A percentile compares a stretch with the other conserved stretches of the same genome.
Conservation (phyloP, 2,797 vertebrate species). For the Malacoctenus gilli region DNA sequence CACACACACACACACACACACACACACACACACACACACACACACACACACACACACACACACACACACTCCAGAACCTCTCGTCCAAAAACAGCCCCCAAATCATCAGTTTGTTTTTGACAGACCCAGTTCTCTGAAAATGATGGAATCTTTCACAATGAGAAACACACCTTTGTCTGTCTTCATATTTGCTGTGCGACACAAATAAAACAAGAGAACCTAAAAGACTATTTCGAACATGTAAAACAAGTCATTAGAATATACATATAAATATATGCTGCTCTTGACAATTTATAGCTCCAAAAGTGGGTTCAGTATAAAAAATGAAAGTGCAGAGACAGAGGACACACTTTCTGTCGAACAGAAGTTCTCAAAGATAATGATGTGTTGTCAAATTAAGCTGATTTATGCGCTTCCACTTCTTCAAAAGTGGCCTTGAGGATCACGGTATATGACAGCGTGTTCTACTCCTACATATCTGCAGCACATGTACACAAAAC, state of each 20-base stretch:
- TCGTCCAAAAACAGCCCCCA: no score
- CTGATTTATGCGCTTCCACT: conserved; percentile 5
- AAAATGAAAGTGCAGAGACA: background rate
- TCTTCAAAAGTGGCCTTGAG: conserved; percentile 1
- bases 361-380: background rate
- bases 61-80: conserved; percentile 51
- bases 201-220: no score
- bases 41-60: conserved; percentile 20
- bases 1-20: conserved; percentile 13
- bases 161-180: no score
- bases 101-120: no score
- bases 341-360: background rate
- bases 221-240: no score
- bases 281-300: background rate
- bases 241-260: no score
- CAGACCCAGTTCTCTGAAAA: no score
- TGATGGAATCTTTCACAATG: no score
- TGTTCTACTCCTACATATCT: conserved; percentile 5
- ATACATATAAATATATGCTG: no score
- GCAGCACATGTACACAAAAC: conserved; percentile 12
- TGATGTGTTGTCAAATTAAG: conserved; percentile 9
- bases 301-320: background rate
- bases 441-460: conserved; percentile 9
- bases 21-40: conserved; percentile 29
- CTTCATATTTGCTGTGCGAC: no score